Base-by-base conservation (phyloP, 2,888 invertebrate genomes). In the Protodeltote pygarga region DNA sequence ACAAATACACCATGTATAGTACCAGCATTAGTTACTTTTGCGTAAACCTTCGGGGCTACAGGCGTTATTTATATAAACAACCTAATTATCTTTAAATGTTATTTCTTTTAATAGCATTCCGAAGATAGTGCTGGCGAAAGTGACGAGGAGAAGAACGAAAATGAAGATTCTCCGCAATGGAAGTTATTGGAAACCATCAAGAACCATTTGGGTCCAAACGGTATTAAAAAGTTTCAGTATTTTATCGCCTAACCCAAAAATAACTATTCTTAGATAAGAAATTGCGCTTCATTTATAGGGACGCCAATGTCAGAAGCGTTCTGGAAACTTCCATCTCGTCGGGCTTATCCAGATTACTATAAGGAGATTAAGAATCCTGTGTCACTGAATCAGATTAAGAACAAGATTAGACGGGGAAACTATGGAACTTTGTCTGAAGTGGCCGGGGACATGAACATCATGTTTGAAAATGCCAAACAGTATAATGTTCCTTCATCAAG, bases 321-420 rank as follows among this genome's bases (percentile, higher is more conserved):
- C 87, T 96, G 97, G 94, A 97, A 97, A 74, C 92, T 99, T 45
- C 99, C 99, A 0, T 97, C 97, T 4, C 96, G 95, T 29, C 93
- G 98, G 45, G 95, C 95, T 62, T 98, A 99, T 89, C 98, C 99
- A 0, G 99, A 99, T 88, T 99, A 99, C 85, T 99, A 98, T 89
- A 97, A 97, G 71, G 97, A 98, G 80, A 99, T 99, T 37, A 97
- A 98, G 79, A 97, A 97, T 76, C 99, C 99, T 0, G 95, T 99
- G 66, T 98, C 99, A 0, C 89, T 99, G 73, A 95, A 96, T 65
- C 98, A 98, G 90, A 98, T 99, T 51, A 94, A 95, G 64, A 95
- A 95, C 45, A 97, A 97, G 81, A 93, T 97, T n/a, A 93, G 95
- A 72, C 95, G 95, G 62, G 96, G 96, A 14, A 95, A 94, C 65